Base-by-base conservation (phyloP, 2,797 vertebrate genomes). In the Mormyrus hasselquistii region DNA sequence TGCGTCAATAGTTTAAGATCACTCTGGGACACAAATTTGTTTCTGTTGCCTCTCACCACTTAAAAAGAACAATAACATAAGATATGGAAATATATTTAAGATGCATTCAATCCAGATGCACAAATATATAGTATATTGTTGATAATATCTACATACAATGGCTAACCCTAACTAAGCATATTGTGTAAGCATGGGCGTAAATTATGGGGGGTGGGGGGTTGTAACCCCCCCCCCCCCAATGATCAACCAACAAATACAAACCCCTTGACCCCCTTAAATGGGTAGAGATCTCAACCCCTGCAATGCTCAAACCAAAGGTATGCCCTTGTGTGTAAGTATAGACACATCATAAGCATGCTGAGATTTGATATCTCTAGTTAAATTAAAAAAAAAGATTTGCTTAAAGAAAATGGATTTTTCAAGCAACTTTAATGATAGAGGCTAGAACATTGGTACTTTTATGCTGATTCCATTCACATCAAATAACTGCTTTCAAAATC, bases 21-120 rank as follows among this genome's bases (percentile, higher is more conserved):
- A 76, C 34, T 76, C 69, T 76, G 14, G 69, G 69, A 76, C 14
- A 76, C 69, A 73, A 73, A 73, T 38, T 38, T 73, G 69, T 73
- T 73, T 73, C 69, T 73, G 69, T 73, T 73, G 29, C 69, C 69
- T 47, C 50, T 50, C 82, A 29, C 82, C 82, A 52, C 44, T 22
- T 85, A 49, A 49, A 49, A 49, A 85, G 83, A 49, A 85, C 44
- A 76, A 76, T 76, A 76, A 76, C 69, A 76, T 16, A 76, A 76
- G 69, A 76, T 76, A 76, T 38, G 76, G n/a, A 83, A 47, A 6
- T 52, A 50, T 84, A 49, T 53, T 65, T 59, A 9, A 44, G 38
- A 44, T 69, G n/a, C 34, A 25, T 49, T 41, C 76, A 84, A 3
- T n/a, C 55, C 7, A 86, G 62, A 87, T 76, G 25, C 65, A 53